Evolutionary conservation across 1,140 invertebrate species (phyloP).

Genomic region (Scaptomyza graminum): DNA sequence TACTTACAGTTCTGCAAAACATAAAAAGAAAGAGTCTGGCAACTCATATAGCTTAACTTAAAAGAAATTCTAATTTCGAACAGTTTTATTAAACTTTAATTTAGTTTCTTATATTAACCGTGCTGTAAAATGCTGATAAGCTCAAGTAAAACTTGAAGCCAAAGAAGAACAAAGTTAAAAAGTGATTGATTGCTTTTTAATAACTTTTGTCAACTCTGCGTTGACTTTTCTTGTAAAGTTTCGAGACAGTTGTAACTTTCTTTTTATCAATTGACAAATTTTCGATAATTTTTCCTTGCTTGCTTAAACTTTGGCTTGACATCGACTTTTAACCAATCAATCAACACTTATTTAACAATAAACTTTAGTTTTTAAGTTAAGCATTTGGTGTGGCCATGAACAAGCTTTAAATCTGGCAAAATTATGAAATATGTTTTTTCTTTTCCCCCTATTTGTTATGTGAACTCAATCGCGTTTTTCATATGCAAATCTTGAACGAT

Average conservation of each 20-base stretch:
- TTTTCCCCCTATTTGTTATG: background rate
- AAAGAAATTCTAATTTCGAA: too few relatives aligned
- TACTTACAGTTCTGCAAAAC: background rate
- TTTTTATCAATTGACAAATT: too few relatives aligned
- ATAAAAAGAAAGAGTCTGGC: too few relatives aligned
- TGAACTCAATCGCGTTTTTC: constrained; percentile 40
- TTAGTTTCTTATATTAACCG: background rate
- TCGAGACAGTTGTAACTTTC: background rate
- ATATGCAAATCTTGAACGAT: constrained; percentile 51
- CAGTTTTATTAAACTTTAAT: too few relatives aligned
- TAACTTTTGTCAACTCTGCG: background rate
- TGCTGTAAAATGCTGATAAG: background rate
- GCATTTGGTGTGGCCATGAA: constrained; percentile 35
- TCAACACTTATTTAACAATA: constrained; percentile 17
- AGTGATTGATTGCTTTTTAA: constrained; percentile 1
- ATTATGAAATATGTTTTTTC: constrained; percentile 33
- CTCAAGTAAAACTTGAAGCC: background rate
- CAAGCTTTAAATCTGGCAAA: constrained; percentile 1
- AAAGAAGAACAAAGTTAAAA: background rate
- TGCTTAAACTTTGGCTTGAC: too few relatives aligned
- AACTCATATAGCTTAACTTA: too few relatives aligned
- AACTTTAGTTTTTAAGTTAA: background rate
- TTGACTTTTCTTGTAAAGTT: background rate
- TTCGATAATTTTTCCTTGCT: too few relatives aligned
- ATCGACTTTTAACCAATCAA: constrained; percentile 7